A percentile compares a stretch with the other conserved stretches of the same genome.
These are phyloP conservation scores for Athalia cordata DNA, from an alignment of 2,888 invertebrate species.

Conservation along the genomic window DNA sequence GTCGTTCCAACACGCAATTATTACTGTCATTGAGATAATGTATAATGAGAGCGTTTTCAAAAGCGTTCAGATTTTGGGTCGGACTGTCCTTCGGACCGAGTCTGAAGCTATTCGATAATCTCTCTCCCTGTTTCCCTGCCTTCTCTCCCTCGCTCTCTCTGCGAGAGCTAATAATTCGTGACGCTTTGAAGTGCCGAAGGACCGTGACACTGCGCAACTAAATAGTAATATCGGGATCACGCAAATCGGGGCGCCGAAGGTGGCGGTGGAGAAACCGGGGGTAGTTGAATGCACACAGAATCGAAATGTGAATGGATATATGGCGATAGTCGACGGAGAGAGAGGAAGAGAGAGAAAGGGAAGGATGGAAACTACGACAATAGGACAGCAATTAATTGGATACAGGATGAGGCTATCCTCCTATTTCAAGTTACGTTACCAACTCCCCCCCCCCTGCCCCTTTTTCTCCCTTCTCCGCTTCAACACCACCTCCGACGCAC, in stretches of 20 bases:
- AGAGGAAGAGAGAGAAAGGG: not conserved
- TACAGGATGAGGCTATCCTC: slow-evolving; percentile 56
- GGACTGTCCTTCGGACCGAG: too few relatives aligned
- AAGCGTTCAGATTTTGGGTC: too few relatives aligned
- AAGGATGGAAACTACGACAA: slow-evolving; percentile 52
- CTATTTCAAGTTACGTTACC: slow-evolving; percentile 49
- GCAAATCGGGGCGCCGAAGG: slow-evolving; percentile 23
- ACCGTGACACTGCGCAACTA: slow-evolving; percentile 59
- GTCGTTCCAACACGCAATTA: too few relatives aligned
- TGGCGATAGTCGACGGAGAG: not conserved
- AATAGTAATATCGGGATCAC: slow-evolving; percentile 62
- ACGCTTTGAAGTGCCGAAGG: slow-evolving; percentile 56
- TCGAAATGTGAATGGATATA: slow-evolving; percentile 16
- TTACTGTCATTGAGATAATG: too few relatives aligned
- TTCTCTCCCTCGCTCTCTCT: not conserved
- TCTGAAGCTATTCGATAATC: too few relatives aligned
- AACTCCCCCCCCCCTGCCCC: too few relatives aligned
- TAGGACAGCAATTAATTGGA: slow-evolving; percentile 59
- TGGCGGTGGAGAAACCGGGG: not conserved
- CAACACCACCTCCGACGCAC: slow-evolving; percentile 5
- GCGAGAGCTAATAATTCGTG: slow-evolving; percentile 59
- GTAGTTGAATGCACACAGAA: not conserved
- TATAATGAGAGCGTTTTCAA: too few relatives aligned
- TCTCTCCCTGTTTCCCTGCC: not conserved
- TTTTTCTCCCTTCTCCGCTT: not conserved